Percentiles rank a stretch among this genome's conserved stretches.
These are phyloP conservation scores for Alauda arvensis DNA, from an alignment of 2,797 vertebrate genomes.

Conservation along the genomic window DNA sequence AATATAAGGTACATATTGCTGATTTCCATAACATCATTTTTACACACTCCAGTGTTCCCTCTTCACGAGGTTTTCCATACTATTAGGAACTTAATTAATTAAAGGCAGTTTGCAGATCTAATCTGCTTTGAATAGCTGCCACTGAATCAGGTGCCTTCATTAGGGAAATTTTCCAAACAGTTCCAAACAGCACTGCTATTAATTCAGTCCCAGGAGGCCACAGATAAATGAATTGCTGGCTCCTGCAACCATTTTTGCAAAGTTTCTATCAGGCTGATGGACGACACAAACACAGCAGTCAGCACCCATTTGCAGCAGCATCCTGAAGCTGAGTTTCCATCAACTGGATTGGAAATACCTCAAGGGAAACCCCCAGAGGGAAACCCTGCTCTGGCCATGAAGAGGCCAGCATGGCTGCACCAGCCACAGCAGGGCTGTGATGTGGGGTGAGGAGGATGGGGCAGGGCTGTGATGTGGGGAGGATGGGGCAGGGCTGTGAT, in stretches of 20 bases:
- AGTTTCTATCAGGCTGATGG: background rate
- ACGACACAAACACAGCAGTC: background rate
- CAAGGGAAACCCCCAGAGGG: background rate
- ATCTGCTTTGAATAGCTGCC: background rate
- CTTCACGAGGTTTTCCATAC: background rate
- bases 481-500: background rate
- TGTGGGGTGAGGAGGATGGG: too few relatives aligned
- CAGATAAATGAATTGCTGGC: background rate
- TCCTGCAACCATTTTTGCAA: background rate
- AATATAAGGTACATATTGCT: background rate
- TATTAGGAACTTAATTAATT: conserved; percentile 10
- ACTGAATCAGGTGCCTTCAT: background rate
- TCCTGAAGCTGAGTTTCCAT: background rate
- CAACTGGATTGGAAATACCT: background rate
- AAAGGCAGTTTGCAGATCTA: conserved; percentile 17
- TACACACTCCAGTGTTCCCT: background rate
- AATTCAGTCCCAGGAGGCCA: background rate
- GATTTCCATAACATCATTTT: background rate
- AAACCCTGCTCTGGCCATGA: background rate
- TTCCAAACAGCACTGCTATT: background rate
- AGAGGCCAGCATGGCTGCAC: background rate
- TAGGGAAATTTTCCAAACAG: background rate
- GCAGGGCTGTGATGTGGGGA: rapidly evolving
- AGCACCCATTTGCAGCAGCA: background rate
- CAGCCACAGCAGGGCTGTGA: background rate